A percentile compares a stretch with the other conserved stretches of the same genome.
phyloP scores from a whole-genome alignment of 1,140 invertebrate genomes.

The Delia radicum region DNA sequence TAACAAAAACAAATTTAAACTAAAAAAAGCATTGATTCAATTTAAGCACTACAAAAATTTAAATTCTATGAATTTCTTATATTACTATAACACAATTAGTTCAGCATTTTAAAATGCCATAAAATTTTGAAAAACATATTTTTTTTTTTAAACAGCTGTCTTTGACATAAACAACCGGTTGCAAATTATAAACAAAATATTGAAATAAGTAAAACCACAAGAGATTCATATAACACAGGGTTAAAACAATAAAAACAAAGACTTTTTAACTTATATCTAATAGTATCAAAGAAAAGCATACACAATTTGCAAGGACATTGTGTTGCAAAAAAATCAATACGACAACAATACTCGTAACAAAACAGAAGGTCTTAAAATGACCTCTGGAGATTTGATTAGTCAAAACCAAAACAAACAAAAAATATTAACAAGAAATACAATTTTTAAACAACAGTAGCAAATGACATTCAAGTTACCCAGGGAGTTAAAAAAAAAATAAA shows the following conservation, averaged over 20 bases:
- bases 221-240: not conserved
- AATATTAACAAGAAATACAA: not conserved
- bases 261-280: not conserved
- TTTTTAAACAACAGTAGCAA: not conserved
- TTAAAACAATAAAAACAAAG: not conserved
- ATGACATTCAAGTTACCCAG: not conserved
- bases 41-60: too few species aligned
- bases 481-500: too few species aligned
- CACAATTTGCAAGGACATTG: not conserved
- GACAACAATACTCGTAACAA: not conserved
- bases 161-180: not conserved
- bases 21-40: too few species aligned
- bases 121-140: too few species aligned
- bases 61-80: too few species aligned
- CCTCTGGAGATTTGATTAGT: constrained; percentile 12
- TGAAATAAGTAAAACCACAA: not conserved
- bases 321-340: not conserved
- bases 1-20: too few species aligned
- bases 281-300: not conserved
- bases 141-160: not conserved
- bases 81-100: too few species aligned
- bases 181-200: not conserved
- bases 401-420: not conserved
- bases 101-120: too few species aligned
- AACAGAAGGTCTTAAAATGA: constrained; percentile 13